Evolutionary conservation across 2,797 vertebrate species (phyloP).

Genomic region (Rousettus madagascariensis): DNA sequence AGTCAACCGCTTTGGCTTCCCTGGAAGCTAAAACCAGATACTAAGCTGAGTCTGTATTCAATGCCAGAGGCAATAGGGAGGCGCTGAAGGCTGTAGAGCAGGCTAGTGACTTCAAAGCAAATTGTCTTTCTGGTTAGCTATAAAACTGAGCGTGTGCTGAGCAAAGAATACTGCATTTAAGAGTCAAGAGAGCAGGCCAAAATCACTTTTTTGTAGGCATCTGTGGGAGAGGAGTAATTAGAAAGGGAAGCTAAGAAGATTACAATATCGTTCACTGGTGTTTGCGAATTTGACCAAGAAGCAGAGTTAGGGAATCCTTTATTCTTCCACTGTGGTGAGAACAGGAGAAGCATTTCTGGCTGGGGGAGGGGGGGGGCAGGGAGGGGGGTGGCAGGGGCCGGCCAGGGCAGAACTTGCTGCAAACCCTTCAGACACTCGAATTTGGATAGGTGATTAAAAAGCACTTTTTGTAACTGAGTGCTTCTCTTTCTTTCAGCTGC

Average conservation of each 20-base stretch:
- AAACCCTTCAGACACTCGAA: background rate
- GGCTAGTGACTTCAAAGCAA: background rate
- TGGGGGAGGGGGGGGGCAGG: no score
- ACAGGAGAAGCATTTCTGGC: background rate
- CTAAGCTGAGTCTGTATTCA: background rate
- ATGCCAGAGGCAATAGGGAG: background rate
- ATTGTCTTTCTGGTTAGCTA: background rate
- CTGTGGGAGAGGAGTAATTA: background rate
- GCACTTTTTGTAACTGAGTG: background rate
- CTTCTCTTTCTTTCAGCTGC: background rate
- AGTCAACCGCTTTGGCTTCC: background rate
- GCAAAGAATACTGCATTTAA: background rate
- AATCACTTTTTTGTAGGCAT: background rate
- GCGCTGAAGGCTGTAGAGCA: background rate
- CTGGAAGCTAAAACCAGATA: background rate
- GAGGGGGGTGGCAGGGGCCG: background rate
- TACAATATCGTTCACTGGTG: background rate
- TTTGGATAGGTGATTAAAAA: constrained; percentile 47
- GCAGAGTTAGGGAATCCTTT: background rate
- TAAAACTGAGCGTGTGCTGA: background rate
- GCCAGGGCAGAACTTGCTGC: background rate
- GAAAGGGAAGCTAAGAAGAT: background rate
- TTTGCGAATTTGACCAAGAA: background rate
- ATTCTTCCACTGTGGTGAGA: background rate
- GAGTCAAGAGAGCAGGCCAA: background rate